These are phyloP conservation scores for Aphelenchoides avenae DNA, from an alignment of 1,140 invertebrate genomes.

Conservation along the genomic window DNA sequence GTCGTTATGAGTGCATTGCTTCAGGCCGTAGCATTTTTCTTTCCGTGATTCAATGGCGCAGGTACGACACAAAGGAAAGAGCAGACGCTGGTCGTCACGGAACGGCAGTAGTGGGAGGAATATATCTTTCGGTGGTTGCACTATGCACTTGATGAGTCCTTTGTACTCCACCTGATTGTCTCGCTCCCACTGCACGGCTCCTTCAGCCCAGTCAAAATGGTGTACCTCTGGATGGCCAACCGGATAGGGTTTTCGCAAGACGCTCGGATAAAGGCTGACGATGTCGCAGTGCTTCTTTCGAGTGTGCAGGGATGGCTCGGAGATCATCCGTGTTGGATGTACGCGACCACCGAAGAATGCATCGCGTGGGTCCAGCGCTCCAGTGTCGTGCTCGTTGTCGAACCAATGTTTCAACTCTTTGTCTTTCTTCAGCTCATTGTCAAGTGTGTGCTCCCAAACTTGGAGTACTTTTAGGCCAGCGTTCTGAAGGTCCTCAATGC, in stretches of 20 bases:
- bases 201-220: neutral
- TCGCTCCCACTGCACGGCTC: neutral
- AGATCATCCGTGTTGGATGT: neutral
- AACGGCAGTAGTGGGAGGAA: slow-evolving; percentile 1
- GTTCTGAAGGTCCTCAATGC: too few relatives aligned
- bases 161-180: neutral
- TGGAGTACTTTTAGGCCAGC: too few relatives aligned
- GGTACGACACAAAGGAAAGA: neutral
- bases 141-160: slow-evolving; percentile 5
- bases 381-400: neutral
- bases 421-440: neutral
- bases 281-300: slow-evolving; percentile 1
- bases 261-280: slow-evolving; percentile 3
- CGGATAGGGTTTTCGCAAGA: neutral
- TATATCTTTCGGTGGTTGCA: neutral
- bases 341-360: neutral
- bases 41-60: neutral
- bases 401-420: slow-evolving; percentile 4
- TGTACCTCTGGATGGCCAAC: slow-evolving; percentile 1
- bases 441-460: slow-evolving; percentile 5
- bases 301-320: neutral
- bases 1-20: neutral
- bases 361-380: neutral
- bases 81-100: neutral
- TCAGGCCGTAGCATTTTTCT: neutral